Base-by-base conservation (phyloP, 2,888 invertebrate genomes). In the Lutraria lutraria region DNA sequence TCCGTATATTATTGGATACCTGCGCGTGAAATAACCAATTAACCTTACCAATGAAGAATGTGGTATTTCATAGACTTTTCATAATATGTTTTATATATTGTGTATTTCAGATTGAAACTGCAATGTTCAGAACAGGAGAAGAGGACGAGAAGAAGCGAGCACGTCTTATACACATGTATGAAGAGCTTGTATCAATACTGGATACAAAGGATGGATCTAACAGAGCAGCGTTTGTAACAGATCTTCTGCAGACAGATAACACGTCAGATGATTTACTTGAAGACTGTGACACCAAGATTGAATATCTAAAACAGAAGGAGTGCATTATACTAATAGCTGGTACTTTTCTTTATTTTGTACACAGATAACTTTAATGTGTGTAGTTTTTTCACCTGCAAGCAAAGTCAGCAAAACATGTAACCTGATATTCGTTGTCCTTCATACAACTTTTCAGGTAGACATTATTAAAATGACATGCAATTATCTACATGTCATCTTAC, bases 311-410 rank as follows among this genome's bases (percentile, higher is more conserved):
- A 21, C 43, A 89, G 25, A 85, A 83, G 6, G 92, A 92, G 16
- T 89, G 89, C 56, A 89, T 91, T 10, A 89, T 92, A n/a, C 89
- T 92, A 0, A 84, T 92, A 3, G 92, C 92, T 53, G 92, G 92
- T 92, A 81, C 19, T 4, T n/a, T 2, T 43, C 43, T 4, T 43
- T 43, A 43, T 43, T 43, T 43, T 43, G 8, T 43, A 43, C 43
- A 43, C 43, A 2, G 43, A 43, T 43, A 43, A 43, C 8, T 43
- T 8, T 8, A 43, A 43, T 43, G 2, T 43, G 8, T 43, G 43
- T 43, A 43, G 8, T 43, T 43, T 4, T n/a, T 43, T 43, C 4
- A 8, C 43, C 43, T 43, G 43, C 43, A 2, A 43, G 43, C 8
- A 43, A 4, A 43, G 43, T 8, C 43, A 43, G 43, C 8, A 43